phyloP scores from a whole-genome alignment of 2,113 vertebrate species.

The Menidia beryllina region DNA sequence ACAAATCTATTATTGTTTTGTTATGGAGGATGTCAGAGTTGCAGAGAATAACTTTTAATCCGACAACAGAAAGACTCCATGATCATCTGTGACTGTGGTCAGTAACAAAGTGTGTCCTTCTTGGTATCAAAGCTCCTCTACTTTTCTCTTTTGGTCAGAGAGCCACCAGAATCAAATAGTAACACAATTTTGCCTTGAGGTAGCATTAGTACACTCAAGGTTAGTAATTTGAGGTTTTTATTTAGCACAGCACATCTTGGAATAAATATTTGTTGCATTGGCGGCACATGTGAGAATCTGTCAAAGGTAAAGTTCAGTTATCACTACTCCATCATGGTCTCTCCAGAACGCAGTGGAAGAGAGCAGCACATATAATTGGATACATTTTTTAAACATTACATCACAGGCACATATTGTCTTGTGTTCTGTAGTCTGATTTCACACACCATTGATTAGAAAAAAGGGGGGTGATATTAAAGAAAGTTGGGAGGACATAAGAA shows the following conservation, averaged over 20 bases:
- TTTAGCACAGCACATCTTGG: constrained; percentile 23
- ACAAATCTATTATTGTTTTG: background rate
- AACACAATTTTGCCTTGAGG: constrained; percentile 26
- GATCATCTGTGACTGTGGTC: constrained; percentile 1
- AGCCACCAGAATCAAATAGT: constrained; percentile 7
- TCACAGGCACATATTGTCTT: constrained; percentile 61
- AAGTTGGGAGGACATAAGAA: constrained; percentile 46
- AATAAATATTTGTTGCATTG: constrained; percentile 35
- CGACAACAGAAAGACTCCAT: constrained; percentile 1
- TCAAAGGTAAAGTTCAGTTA: constrained; percentile 57
- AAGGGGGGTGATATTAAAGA: constrained; percentile 44
- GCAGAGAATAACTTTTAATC: background rate
- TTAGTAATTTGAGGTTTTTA: constrained; percentile 21
- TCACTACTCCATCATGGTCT: constrained; percentile 35
- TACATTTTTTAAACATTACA: constrained; percentile 57
- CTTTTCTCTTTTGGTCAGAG: constrained; percentile 4
- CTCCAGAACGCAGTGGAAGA: constrained; percentile 38
- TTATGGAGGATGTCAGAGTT: background rate
- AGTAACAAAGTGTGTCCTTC: background rate
- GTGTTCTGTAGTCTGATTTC: constrained; percentile 52
- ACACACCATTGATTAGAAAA: constrained; percentile 55
- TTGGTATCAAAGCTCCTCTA: constrained; percentile 3
- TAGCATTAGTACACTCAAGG: constrained; percentile 23
- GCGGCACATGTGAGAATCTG: constrained; percentile 27
- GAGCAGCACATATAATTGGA: constrained; percentile 52